phyloP scores from a whole-genome alignment of 2,113 vertebrate species.

The Trichechus manatus region DNA sequence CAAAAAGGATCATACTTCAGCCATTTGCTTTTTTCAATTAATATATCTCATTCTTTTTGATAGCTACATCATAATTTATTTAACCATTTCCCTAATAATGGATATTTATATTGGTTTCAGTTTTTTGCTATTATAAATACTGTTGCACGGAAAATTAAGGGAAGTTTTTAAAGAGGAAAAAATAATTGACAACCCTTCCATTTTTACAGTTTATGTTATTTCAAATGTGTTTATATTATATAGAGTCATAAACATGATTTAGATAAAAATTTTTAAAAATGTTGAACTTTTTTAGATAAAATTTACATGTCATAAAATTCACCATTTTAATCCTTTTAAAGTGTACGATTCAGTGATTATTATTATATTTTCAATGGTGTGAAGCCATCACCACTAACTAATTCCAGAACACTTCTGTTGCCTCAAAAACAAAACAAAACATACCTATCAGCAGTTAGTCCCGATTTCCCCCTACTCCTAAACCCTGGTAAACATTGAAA shows the following conservation, averaged over 20 bases:
- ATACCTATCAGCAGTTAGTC: too few species aligned
- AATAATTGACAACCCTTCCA: neutral
- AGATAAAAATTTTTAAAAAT: neutral
- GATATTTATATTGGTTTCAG: too few species aligned
- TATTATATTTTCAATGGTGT: too few species aligned
- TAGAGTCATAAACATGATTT: neutral
- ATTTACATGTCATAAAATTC: too few species aligned
- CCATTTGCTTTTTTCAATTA: conserved; percentile 25
- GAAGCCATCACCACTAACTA: too few species aligned
- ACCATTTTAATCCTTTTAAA: too few species aligned
- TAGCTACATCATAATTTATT: neutral
- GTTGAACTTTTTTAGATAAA: neutral
- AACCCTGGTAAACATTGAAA: too few species aligned
- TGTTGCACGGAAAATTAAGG: conserved; percentile 4
- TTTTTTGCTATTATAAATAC: neutral
- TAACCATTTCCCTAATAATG: too few species aligned
- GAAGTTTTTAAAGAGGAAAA: conserved; percentile 51
- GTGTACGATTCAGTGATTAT: too few species aligned
- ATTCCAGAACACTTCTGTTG: too few species aligned
- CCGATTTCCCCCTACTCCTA: too few species aligned
- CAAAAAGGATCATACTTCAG: neutral
- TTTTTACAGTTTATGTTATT: conserved; percentile 55
- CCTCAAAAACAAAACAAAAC: too few species aligned
- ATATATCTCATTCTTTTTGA: conserved; percentile 37
- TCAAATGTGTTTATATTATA: neutral